Evolutionary conservation across 1,140 invertebrate genomes (phyloP).

Genomic region (Camponotus vicinus): DNA sequence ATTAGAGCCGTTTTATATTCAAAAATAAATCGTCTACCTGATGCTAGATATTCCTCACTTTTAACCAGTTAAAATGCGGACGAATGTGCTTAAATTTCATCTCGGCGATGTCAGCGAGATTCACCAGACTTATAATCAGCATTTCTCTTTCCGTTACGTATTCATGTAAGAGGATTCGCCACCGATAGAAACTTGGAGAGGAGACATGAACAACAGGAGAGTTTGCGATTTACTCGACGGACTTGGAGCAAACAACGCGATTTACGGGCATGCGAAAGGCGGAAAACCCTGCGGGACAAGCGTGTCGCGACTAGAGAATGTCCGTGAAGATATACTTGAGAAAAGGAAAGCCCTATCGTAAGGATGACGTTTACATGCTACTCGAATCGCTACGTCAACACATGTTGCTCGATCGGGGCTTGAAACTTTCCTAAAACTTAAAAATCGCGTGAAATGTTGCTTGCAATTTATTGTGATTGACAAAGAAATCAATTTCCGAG

Average conservation of each 20-base stretch:
- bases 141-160: constrained; percentile 28
- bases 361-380: constrained; percentile 68
- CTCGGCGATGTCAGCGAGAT: constrained; percentile 10
- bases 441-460: background rate
- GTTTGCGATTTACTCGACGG: constrained; percentile 47
- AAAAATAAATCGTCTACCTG: background rate
- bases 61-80: background rate
- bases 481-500: background rate
- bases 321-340: constrained; percentile 54
- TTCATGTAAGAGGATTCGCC: constrained; percentile 32
- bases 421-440: background rate
- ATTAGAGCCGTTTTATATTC: background rate
- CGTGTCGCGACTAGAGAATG: constrained; percentile 28
- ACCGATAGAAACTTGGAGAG: constrained; percentile 35
- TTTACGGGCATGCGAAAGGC: constrained; percentile 47
- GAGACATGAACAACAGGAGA: constrained; percentile 25
- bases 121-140: constrained; percentile 21
- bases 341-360: constrained; percentile 63
- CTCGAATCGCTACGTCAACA: constrained; percentile 69
- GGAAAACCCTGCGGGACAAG: constrained; percentile 50
- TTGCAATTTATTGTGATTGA: constrained; percentile 18
- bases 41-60: background rate
- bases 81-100: background rate
- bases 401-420: constrained; percentile 44
- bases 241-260: constrained; percentile 67